Percentiles rank a stretch among this genome's conserved stretches.
Evolutionary conservation across 2,113 vertebrate species (phyloP).

Genomic region (Aleadryas rufinucha): DNA sequence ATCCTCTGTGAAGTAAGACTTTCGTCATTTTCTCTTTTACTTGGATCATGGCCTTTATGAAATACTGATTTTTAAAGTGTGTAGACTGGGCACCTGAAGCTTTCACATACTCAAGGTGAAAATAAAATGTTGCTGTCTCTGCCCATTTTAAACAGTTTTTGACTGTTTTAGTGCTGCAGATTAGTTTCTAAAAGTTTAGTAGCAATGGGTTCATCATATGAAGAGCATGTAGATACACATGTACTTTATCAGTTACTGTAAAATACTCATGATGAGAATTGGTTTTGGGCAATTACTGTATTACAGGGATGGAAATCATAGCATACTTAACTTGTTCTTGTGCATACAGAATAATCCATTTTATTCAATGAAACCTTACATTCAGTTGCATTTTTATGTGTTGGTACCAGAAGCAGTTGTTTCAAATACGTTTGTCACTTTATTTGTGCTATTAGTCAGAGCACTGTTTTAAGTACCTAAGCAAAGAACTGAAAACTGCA

Average conservation of each 20-base stretch:
- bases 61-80: neutral
- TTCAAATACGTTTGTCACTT: neutral
- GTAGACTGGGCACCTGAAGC: neutral
- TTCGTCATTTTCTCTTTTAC: neutral
- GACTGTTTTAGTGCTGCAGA: neutral
- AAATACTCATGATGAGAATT: neutral
- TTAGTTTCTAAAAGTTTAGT: neutral
- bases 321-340: neutral
- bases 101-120: neutral
- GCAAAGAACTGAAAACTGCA: neutral
- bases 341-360: neutral
- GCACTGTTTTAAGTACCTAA: neutral
- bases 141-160: neutral
- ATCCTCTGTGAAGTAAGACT: neutral
- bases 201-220: neutral
- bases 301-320: neutral
- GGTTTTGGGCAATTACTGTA: neutral
- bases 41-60: neutral
- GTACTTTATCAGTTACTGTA: neutral
- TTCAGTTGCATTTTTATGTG: neutral
- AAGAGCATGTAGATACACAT: fast-evolving
- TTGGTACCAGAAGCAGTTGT: neutral
- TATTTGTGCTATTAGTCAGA: neutral
- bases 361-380: neutral
- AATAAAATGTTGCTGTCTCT: neutral